These are phyloP conservation scores for Chaetoderma sp. DNA, from an alignment of 2,888 invertebrate species.

Conservation along the genomic window DNA sequence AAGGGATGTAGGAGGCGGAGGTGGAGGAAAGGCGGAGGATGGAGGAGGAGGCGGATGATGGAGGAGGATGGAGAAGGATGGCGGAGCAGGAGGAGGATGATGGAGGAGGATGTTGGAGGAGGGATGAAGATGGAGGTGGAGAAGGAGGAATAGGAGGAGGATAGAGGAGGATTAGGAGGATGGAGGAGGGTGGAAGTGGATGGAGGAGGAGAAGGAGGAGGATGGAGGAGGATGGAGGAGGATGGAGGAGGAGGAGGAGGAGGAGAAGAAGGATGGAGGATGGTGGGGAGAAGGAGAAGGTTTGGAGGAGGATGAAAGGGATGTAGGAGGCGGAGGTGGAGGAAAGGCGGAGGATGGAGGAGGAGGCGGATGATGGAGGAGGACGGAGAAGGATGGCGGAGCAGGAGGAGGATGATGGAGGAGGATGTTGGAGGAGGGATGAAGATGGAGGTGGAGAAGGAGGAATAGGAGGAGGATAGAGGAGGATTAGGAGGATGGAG, in stretches of 20 bases:
- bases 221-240: background rate
- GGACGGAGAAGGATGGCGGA: conserved; percentile 6
- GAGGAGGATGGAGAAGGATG: background rate
- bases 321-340: background rate
- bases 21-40: background rate
- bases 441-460: conserved; percentile 16
- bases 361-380: background rate
- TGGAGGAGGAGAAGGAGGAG: too few relatives aligned
- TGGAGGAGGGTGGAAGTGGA: background rate
- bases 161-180: too few relatives aligned
- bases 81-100: too few relatives aligned
- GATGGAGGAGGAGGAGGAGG: conserved; percentile 25
- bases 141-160: too few relatives aligned
- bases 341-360: background rate
- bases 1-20: background rate
- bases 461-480: background rate
- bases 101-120: background rate
- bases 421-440: conserved; percentile 14
- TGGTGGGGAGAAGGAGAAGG: background rate
- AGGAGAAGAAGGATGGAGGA: conserved; percentile 19
- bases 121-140: too few relatives aligned
- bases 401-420: conserved; percentile 10
- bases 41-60: background rate
- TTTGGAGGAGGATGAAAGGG: background rate
- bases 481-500: background rate